Base-by-base conservation (phyloP, 2,113 vertebrate genomes). In the Chloropsis hardwickii region DNA sequence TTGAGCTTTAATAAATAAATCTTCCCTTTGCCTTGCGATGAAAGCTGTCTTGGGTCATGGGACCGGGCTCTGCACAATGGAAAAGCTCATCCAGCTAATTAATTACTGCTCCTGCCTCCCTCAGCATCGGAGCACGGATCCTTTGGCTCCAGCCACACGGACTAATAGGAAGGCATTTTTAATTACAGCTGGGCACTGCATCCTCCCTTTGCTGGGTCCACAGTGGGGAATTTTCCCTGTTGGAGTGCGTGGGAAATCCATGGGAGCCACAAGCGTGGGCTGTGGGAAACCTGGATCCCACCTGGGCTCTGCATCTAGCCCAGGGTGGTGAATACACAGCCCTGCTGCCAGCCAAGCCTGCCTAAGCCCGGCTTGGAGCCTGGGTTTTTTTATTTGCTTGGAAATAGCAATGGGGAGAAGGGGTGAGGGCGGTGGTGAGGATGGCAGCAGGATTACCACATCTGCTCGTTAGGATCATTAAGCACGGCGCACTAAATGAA, bases 1-100 rank as follows among this genome's bases (percentile, higher is more conserved):
- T 94, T 90, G 45, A 94, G 92, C 95, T 96, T 97, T 86, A 66
- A 88, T 78, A 93, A 90, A 56, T 80, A 95, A 93, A 71, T 74
- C 39, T 88, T 86, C 33, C 47, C 42, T 88, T 39, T 61, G 64
- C 64, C 91, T 83, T 5, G 7, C 76, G 42, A 19, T 17, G 67
- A 92, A 58, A 90, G 76, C 56, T 66, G 10, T 93, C 62, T 61
- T 62, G 76, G 92, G 58, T 83, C 90, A 80, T 37, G 76, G 88
- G 82, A 94, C 50, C 58, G 29, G 67, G 73, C 58, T 83, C 76
- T 73, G 62, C 2, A 4, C 85, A 62, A 73, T 83, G 81, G 81
- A 73, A 95, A 96, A 90, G 71, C 92, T 96, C 86, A 81, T 93
- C 79, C 60, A 86, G 72, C 76, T 94, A 86, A 90, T 95, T 95